Evolutionary conservation across 2,888 invertebrate genomes (phyloP).

Genomic region (Osmoderma eremita): DNA sequence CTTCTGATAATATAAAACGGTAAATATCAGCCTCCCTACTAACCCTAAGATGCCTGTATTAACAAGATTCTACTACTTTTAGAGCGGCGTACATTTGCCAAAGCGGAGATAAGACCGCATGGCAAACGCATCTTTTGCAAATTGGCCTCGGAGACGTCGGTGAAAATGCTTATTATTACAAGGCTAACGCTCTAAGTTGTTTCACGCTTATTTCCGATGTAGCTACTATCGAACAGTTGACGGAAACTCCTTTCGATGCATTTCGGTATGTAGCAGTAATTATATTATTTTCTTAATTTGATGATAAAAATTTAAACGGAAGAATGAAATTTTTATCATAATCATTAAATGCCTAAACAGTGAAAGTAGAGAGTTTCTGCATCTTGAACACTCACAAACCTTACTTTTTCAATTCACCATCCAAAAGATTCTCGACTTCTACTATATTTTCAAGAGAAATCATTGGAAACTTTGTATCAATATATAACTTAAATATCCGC

Average conservation of each 20-base stretch:
- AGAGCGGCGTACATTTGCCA: slow-evolving; percentile 51
- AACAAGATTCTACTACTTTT: slow-evolving; percentile 15
- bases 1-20: slow-evolving; percentile 52
- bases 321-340: slow-evolving; percentile 28
- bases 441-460: too few relatives aligned
- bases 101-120: slow-evolving; percentile 45
- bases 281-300: too few relatives aligned
- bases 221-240: slow-evolving; percentile 50
- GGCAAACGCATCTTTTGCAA: slow-evolving; percentile 46
- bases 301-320: background rate
- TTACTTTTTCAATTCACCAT: too few relatives aligned
- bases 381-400: too few relatives aligned
- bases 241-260: slow-evolving; percentile 48
- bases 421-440: too few relatives aligned
- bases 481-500: too few relatives aligned
- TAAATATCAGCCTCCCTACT: slow-evolving; percentile 25
- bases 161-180: slow-evolving; percentile 47
- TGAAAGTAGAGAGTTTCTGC: too few relatives aligned
- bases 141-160: slow-evolving; percentile 40
- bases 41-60: background rate
- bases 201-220: slow-evolving; percentile 54
- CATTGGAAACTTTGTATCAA: too few relatives aligned
- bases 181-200: slow-evolving; percentile 56
- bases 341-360: too few relatives aligned
- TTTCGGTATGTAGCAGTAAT: slow-evolving; percentile 51